These are phyloP conservation scores for Mythimna pallens DNA, from an alignment of 2,888 invertebrate genomes.

Conservation along the genomic window DNA sequence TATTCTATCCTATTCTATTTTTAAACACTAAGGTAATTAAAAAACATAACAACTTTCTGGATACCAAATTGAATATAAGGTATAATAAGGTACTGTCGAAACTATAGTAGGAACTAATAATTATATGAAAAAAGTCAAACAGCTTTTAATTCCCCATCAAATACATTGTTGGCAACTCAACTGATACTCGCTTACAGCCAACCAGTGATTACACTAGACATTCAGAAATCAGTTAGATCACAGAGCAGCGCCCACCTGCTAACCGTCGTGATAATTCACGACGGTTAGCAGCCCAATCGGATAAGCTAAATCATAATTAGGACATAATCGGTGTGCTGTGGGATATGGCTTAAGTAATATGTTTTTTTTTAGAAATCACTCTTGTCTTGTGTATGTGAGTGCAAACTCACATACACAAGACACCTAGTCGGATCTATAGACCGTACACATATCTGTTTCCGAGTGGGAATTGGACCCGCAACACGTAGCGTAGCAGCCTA, in stretches of 20 bases:
- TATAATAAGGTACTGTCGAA: no score
- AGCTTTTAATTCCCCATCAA: not conserved
- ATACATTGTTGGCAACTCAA: not conserved
- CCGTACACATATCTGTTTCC: no score
- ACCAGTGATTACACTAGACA: conserved; percentile 21
- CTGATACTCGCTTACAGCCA: conserved; percentile 4
- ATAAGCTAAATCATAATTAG: conserved; percentile 13
- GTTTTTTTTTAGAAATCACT: not conserved
- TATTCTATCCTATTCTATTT: not conserved
- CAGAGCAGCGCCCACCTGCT: conserved; percentile 9
- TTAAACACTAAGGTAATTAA: not conserved
- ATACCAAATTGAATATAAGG: not conserved
- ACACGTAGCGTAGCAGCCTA: no score
- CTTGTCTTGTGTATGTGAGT: no score
- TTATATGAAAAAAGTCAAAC: not conserved
- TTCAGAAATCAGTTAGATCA: conserved; percentile 17
- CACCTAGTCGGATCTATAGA: no score
- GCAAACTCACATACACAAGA: no score
- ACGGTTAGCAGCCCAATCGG: no score
- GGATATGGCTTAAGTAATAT: not conserved
- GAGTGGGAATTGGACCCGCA: no score
- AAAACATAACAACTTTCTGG: not conserved
- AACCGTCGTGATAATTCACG: conserved; percentile 27
- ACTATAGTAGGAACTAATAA: no score
- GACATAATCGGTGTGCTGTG: not conserved